Conservation (phyloP, 2,113 vertebrate genomes). For the Protomyctophum bolini region DNA sequence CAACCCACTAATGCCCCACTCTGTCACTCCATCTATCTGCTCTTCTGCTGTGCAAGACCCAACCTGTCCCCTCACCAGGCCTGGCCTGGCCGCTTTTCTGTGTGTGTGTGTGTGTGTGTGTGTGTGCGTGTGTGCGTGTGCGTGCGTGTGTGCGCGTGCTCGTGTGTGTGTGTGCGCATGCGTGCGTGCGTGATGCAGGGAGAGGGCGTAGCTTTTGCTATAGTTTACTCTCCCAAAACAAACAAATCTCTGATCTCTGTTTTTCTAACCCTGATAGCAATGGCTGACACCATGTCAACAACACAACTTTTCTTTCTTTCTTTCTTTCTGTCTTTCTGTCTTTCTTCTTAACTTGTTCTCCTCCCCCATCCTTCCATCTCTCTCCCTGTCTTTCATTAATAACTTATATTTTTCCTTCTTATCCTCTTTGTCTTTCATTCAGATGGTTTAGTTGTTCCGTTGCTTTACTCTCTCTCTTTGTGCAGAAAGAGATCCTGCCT, state of each 20-base stretch:
- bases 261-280: conserved; percentile 55
- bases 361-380: not conserved
- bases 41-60: conserved; percentile 87
- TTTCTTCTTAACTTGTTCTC: conserved; percentile 23
- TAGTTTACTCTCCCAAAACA: conserved; percentile 70
- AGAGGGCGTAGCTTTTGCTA: conserved; percentile 55
- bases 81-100: conserved; percentile 64
- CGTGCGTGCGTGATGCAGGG: conserved; percentile 18
- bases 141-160: not conserved
- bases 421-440: conserved; percentile 61
- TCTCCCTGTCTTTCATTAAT: conserved; percentile 46
- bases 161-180: not conserved
- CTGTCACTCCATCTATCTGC: conserved; percentile 68
- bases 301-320: conserved; percentile 46
- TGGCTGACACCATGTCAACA: conserved; percentile 61
- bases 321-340: conserved; percentile 23
- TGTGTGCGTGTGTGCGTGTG: conserved; percentile 21
- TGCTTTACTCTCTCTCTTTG: conserved; percentile 43
- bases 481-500: conserved; percentile 51
- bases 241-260: conserved; percentile 74
- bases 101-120: too few relatives aligned
- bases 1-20: conserved; percentile 89
- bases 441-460: conserved; percentile 55
- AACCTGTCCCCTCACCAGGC: conserved; percentile 86
- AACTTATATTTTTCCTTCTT: conserved; percentile 58